Base-by-base conservation (phyloP, 35 echinoderm and acorn worm species). In the Lytechinus pictus region DNA sequence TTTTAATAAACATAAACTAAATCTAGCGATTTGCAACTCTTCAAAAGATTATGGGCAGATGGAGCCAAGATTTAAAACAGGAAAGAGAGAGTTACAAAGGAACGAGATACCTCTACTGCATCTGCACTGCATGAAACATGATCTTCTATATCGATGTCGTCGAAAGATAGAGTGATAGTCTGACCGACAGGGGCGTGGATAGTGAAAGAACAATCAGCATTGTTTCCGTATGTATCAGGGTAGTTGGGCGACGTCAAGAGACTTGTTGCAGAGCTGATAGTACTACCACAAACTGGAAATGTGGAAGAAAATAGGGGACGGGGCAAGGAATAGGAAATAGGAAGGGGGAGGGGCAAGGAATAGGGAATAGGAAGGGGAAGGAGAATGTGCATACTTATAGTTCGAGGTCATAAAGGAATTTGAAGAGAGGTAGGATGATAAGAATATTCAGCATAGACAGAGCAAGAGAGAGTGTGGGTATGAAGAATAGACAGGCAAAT, bases 151-250 rank as follows among this genome's bases (percentile, higher is more conserved):
- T 94, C 19, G 91, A 96, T 86, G 86, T 94, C 91, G 5, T 33
- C 86, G 27, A 96, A 94, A 86, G 19, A 29, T 5, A 96, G 91
- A 8, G 60, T 55, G 51, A 96, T 71, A 9, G 79, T 52, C 86
- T 96, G 55, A n/a, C 91, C 95, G n/a, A 60, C 91, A 4, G 66
- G 57, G 19, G 91, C 95, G n/a, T 96, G 52, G 61, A 94, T 96
- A 91, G 92, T 52, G 95, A 93, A 96, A 54, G 54, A 28, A 72
- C 95, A 96, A 72, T 71, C 57, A 9, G 89, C 95, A 54, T 53
- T 12, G 61, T 96, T 94, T 52, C 28, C 16, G 55, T 96, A 96
- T 53, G 94, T 55, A 52, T 29, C 66, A 11, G 95, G 95, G 61
- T 94, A 96, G 71, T 96, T 96, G 3, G 95, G 95, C 14, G 95